Base-by-base conservation (phyloP, 1,140 invertebrate species). In the Homalodisca vitripennis region DNA sequence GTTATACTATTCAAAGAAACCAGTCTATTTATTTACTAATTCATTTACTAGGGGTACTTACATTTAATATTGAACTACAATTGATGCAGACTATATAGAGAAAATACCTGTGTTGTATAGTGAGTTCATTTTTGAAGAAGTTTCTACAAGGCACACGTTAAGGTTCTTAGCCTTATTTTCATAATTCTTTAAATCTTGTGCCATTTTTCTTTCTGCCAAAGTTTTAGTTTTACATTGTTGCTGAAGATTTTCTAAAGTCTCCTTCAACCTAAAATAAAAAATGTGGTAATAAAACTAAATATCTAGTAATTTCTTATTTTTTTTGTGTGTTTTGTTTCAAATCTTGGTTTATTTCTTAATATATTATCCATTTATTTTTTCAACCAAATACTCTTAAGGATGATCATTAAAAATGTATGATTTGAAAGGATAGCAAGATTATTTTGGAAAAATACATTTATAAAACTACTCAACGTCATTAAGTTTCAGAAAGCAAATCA, bases 201-300 rank as follows among this genome's bases (percentile, higher is more conserved):
- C 55, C 14, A 27, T 27, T 10, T 60, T 60, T 27, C 55, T 60
- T 27, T 60, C 55, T 3, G 55, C 14, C 10, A 26, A 26, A 22
- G 55, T 27, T 27, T 27, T 60, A 24, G 26, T 60, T 27, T 10
- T 30, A 29, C 55, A 60, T 29, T 24, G 14, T 6, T 60, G 6
- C 29, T 60, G 22, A 22, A 60, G 27, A 6, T 26, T 30, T 60
- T 29, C 24, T 2, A 60, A 30, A 26, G 24, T 24, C 13, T 27
- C 55, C 29, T 60, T 60, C 26, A 60, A 60, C 26, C 55, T 60
- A 12, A 60, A 60, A 24, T 22, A 27, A 60, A 60, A 2, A 60
- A 60, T 60, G 22, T n/a, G n/a, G n/a, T n/a, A 41, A 41, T 17
- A 41, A 6, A 6, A 41, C 17, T 41, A 17, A 41, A 10, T 41